Evolutionary conservation across 2,113 vertebrate species (phyloP).

Genomic region (Cebidichthys violaceus): DNA sequence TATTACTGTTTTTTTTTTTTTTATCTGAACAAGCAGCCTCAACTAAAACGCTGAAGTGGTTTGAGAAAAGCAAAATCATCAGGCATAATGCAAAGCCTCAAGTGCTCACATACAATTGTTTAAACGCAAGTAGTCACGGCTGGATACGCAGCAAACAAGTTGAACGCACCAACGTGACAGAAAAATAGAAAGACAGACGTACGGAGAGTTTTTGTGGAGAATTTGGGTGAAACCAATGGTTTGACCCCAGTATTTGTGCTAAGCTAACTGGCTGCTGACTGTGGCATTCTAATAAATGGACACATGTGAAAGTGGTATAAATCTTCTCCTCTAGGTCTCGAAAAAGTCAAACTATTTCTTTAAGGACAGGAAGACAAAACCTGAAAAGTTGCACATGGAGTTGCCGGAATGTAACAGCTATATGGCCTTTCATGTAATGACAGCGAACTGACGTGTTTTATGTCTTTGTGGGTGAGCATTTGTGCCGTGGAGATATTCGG

Average conservation of each 20-base stretch:
- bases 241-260: neutral
- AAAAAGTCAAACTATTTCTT: neutral
- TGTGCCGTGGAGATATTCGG: neutral
- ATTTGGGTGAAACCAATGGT: too few species aligned
- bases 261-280: neutral
- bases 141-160: neutral
- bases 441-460: constrained; percentile 4
- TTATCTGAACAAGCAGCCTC: neutral
- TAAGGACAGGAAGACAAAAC: neutral
- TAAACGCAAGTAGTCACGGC: neutral
- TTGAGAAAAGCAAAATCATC: constrained; percentile 2
- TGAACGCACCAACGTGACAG: neutral
- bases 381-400: neutral
- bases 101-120: neutral
- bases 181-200: too few species aligned
- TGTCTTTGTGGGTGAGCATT: neutral
- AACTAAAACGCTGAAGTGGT: neutral
- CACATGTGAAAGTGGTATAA: neutral
- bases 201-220: neutral
- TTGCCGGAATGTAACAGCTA: neutral
- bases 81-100: neutral
- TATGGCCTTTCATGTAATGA: neutral
- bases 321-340: neutral
- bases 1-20: neutral
- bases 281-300: too few species aligned